These are phyloP conservation scores for Scaptomyza caliginosa DNA, from an alignment of 2,888 invertebrate species.

Conservation along the genomic window DNA sequence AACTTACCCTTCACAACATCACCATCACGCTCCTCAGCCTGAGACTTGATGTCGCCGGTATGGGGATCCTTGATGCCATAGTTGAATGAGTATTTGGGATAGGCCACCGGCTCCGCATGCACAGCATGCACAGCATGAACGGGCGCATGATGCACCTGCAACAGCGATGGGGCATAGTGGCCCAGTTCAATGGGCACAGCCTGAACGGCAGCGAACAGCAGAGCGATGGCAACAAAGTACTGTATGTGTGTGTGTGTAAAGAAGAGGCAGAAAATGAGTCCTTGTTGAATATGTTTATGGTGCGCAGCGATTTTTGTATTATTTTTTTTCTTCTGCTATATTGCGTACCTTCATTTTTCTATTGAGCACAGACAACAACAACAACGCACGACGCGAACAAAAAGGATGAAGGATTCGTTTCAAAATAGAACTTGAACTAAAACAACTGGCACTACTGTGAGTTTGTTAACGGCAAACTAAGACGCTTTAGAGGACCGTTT, in stretches of 20 bases:
- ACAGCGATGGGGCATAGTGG: slow-evolving; percentile 77
- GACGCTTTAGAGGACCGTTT: slow-evolving; percentile 77
- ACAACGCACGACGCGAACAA: slow-evolving; percentile 61
- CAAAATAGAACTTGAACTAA: slow-evolving; percentile 36
- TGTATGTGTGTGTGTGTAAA: slow-evolving; percentile 49
- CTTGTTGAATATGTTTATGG: slow-evolving; percentile 20
- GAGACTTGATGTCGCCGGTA: slow-evolving; percentile 90
- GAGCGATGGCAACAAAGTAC: slow-evolving; percentile 83
- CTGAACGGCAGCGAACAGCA: slow-evolving; percentile 81
- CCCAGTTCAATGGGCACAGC: slow-evolving; percentile 83
- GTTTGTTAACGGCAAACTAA: slow-evolving; percentile 45
- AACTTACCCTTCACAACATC: slow-evolving; percentile 87
- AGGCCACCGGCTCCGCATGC: slow-evolving; percentile 84
- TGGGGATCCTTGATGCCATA: slow-evolving; percentile 89
- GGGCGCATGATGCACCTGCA: slow-evolving; percentile 79
- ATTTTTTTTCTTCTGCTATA: background rate
- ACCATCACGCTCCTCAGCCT: slow-evolving; percentile 88
- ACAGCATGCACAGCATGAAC: slow-evolving; percentile 77
- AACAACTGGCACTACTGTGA: slow-evolving; percentile 39
- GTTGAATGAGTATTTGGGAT: slow-evolving; percentile 89
- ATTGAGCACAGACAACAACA: slow-evolving; percentile 52
- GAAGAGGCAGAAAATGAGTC: slow-evolving; percentile 48
- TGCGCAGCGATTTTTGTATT: slow-evolving; percentile 5
- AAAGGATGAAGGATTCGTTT: slow-evolving; percentile 60
- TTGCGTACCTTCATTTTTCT: slow-evolving; percentile 68